Percentiles rank a stretch among this genome's conserved stretches.
These are phyloP conservation scores for Empis stercorea DNA, from an alignment of 2,888 invertebrate genomes.

Conservation along the genomic window DNA sequence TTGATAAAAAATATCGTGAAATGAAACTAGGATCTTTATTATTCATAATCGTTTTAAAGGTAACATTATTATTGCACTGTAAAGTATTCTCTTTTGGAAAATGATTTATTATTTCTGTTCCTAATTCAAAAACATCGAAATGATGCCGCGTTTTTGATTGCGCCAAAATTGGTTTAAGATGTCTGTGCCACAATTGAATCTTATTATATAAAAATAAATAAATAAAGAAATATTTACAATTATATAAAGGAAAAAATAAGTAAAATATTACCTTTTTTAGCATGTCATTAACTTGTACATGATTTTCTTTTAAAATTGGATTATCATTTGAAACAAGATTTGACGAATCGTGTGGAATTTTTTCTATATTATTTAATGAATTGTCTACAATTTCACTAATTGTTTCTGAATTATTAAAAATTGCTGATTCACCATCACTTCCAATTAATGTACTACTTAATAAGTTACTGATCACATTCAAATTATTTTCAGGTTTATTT, in stretches of 20 bases:
- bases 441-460: too few species aligned
- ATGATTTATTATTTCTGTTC: constrained; percentile 25
- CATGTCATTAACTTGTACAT: background rate
- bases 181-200: constrained; percentile 30
- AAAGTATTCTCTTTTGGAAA: constrained; percentile 10
- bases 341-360: too few species aligned
- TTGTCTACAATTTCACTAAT: too few species aligned
- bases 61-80: constrained; percentile 7
- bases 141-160: constrained; percentile 29
- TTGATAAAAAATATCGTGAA: constrained; percentile 26
- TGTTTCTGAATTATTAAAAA: too few species aligned
- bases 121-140: constrained; percentile 28
- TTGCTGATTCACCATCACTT: too few species aligned
- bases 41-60: constrained; percentile 23
- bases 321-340: too few species aligned
- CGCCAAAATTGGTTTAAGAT: constrained; percentile 26
- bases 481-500: too few species aligned
- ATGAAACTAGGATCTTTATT: constrained; percentile 22
- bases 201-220: constrained; percentile 11
- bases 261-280: constrained; percentile 4
- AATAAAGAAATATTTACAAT: background rate
- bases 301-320: background rate
- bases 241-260: too few species aligned
- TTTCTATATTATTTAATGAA: too few species aligned
- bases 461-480: too few species aligned